Percentiles rank a stretch among this genome's conserved stretches.
phyloP scores from a whole-genome alignment of 2,888 invertebrate species.

The Acanthosepion pharaonis region DNA sequence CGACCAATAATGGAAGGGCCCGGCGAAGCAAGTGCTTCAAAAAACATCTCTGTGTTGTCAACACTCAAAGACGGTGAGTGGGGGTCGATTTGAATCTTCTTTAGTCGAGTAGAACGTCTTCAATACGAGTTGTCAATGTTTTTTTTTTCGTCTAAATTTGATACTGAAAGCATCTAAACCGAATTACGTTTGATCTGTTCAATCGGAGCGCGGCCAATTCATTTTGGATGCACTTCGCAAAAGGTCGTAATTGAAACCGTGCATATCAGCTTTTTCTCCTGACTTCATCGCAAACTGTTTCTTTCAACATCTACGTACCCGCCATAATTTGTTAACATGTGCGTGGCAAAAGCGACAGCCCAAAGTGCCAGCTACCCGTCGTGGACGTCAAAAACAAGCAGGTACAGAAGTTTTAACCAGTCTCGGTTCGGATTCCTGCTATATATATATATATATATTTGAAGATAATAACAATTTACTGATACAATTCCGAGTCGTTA shows the following conservation, averaged over 20 bases:
- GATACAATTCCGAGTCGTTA: too few species aligned
- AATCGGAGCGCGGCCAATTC: not conserved
- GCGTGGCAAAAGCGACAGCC: too few species aligned
- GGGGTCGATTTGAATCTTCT: not conserved
- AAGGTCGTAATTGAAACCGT: not conserved
- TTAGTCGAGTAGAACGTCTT: not conserved
- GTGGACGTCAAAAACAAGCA: too few species aligned
- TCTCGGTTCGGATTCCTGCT: too few species aligned
- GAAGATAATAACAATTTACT: too few species aligned
- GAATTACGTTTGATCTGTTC: not conserved
- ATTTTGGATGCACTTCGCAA: not conserved
- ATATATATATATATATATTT: too few species aligned
- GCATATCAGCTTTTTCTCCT: too few species aligned
- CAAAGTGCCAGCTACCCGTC: too few species aligned
- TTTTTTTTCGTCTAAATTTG: not conserved
- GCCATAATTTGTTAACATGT: too few species aligned
- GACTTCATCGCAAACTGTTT: too few species aligned
- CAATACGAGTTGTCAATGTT: not conserved
- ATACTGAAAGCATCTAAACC: not conserved
- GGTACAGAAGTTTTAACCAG: too few species aligned
- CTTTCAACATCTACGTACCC: too few species aligned
- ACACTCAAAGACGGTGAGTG: not conserved
- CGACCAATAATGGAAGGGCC: not conserved
- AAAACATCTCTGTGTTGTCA: not conserved
- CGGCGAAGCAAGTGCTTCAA: not conserved